Conservation (phyloP, 64 coral and sea anemone species). For the Pachyseris speciosa region DNA sequence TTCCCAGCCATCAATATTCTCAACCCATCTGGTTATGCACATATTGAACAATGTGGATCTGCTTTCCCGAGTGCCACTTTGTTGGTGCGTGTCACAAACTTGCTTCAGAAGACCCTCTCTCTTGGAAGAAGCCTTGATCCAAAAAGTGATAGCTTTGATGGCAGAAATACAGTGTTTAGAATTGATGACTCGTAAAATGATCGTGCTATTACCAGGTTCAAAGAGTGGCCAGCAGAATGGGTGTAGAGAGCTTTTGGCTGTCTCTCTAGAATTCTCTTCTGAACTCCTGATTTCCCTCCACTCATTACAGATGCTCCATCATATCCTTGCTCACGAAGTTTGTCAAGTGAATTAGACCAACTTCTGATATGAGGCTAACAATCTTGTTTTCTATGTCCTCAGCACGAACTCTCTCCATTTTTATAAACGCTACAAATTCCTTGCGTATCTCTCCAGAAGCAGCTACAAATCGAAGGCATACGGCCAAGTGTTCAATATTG, state of each 20-base stretch:
- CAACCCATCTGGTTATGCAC: too few species aligned
- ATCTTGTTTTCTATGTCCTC: conserved; percentile 38
- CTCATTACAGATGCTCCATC: conserved; percentile 36
- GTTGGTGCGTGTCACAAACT: too few species aligned
- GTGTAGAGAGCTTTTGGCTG: conserved; percentile 35
- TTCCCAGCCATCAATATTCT: too few species aligned
- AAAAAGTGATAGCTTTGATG: too few species aligned
- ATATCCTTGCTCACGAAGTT: conserved; percentile 31
- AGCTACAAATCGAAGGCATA: conserved; percentile 52
- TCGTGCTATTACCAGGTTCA: conserved; percentile 50
- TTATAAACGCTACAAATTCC: conserved; percentile 26
- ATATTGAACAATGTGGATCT: too few species aligned
- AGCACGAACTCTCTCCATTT: conserved; percentile 9
- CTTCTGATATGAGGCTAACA: not conserved
- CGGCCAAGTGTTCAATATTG: conserved; percentile 45
- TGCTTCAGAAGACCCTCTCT: too few species aligned
- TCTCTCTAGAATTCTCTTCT: not conserved
- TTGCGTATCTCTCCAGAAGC: conserved; percentile 17
- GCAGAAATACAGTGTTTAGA: too few species aligned
- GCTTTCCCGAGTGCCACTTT: too few species aligned
- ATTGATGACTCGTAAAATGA: not conserved
- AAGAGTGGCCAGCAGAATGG: conserved; percentile 40
- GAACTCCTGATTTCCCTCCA: conserved; percentile 25
- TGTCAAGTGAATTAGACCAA: not conserved
- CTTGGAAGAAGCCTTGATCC: too few species aligned